Conservation (phyloP, 1,140 invertebrate species). For the Drosophila elegans region DNA sequence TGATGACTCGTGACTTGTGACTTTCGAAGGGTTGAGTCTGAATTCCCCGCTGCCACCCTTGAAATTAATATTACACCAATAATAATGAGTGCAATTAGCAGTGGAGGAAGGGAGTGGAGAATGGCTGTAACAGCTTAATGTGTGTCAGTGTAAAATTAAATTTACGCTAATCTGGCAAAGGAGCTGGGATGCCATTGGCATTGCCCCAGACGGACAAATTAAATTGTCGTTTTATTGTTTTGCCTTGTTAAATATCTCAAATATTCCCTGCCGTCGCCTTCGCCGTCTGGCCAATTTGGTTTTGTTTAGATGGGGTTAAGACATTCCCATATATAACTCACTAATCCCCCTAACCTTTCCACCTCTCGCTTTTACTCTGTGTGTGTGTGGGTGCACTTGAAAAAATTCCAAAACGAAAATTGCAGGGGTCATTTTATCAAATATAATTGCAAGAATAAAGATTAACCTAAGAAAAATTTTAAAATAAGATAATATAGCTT, state of each 20-base stretch:
- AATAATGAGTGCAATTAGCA: constrained; percentile 80
- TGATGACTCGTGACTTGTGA: constrained; percentile 11
- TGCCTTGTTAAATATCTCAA: constrained; percentile 74
- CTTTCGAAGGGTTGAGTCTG: constrained; percentile 44
- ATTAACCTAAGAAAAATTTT: neutral
- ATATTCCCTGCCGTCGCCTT: constrained; percentile 67
- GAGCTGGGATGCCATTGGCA: constrained; percentile 45
- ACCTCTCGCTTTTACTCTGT: neutral
- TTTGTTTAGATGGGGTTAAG: constrained; percentile 82
- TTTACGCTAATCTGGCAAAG: constrained; percentile 68
- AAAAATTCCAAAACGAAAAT: neutral
- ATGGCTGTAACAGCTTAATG: constrained; percentile 69
- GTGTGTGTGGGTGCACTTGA: constrained; percentile 1
- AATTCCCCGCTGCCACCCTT: constrained; percentile 16
- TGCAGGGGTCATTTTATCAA: neutral
- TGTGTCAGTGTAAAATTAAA: constrained; percentile 81
- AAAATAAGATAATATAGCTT: neutral
- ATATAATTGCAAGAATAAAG: no score
- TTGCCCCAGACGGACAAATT: constrained; percentile 61
- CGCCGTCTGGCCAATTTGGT: constrained; percentile 65
- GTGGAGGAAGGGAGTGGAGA: neutral
- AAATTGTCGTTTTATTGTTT: constrained; percentile 82
- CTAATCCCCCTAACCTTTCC: constrained; percentile 61
- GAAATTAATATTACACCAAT: constrained; percentile 72
- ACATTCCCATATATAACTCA: constrained; percentile 79